These are phyloP conservation scores for Cremastobaeus sp. DNA, from an alignment of 2,888 invertebrate species.

Conservation along the genomic window DNA sequence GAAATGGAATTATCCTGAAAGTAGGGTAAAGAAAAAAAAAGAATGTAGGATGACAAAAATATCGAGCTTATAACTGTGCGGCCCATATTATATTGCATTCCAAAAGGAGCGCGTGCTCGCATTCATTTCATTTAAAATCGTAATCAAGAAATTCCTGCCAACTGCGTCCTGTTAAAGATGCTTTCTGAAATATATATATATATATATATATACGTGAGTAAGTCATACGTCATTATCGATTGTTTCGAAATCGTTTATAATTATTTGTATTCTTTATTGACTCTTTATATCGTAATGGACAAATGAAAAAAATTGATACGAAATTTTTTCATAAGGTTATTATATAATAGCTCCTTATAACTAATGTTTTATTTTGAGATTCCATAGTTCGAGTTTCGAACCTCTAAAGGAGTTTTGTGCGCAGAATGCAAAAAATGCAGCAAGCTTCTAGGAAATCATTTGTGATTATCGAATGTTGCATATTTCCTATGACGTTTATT, in stretches of 20 bases:
- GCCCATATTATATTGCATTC: slow-evolving; percentile 72
- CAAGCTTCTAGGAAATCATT: too few relatives aligned
- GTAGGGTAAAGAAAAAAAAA: slow-evolving; percentile 8
- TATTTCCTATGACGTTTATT: too few relatives aligned
- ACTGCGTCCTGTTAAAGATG: slow-evolving; percentile 46
- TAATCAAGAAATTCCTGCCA: slow-evolving; percentile 75
- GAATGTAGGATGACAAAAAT: slow-evolving; percentile 21
- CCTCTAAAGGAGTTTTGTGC: too few relatives aligned
- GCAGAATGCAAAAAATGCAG: too few relatives aligned
- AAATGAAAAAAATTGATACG: too few relatives aligned
- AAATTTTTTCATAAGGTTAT: too few relatives aligned
- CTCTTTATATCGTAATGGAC: not conserved
- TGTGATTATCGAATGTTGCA: too few relatives aligned
- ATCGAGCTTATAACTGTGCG: slow-evolving; percentile 29
- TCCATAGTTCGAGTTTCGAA: too few relatives aligned
- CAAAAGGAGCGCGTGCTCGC: slow-evolving; percentile 63
- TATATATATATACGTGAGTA: too few relatives aligned
- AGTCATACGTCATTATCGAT: slow-evolving; percentile 40
- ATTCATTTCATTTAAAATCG: slow-evolving; percentile 59
- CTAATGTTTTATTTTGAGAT: too few relatives aligned
- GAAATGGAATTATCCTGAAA: too few relatives aligned
- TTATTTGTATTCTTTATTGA: slow-evolving; percentile 2
- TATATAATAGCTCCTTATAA: too few relatives aligned
- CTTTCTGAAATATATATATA: slow-evolving; percentile 40
- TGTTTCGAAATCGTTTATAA: slow-evolving; percentile 16